These are phyloP conservation scores for Andrena bucephala DNA, from an alignment of 2,888 invertebrate genomes.

Conservation along the genomic window DNA sequence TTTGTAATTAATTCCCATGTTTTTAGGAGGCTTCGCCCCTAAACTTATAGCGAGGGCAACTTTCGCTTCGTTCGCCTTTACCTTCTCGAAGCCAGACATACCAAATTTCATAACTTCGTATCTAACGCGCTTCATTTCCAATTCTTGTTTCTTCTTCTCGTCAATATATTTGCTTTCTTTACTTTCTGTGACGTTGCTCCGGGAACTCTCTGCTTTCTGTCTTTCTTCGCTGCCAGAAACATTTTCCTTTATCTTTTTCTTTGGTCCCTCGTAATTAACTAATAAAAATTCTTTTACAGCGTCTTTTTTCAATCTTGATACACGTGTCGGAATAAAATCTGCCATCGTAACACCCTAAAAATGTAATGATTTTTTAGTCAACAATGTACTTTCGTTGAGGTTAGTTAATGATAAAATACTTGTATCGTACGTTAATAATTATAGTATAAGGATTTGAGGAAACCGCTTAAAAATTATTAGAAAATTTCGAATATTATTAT, in stretches of 20 bases:
- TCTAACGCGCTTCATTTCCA: constrained; percentile 91
- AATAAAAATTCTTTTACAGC: constrained; percentile 64
- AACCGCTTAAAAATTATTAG: not conserved
- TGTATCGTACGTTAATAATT: not conserved
- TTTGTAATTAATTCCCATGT: constrained; percentile 90
- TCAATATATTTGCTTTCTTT: constrained; percentile 43
- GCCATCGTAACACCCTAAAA: constrained; percentile 70
- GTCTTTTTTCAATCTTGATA: constrained; percentile 65
- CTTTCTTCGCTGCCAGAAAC: constrained; percentile 1
- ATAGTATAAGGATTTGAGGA: not conserved
- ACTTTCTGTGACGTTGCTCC: not conserved
- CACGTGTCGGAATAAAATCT: constrained; percentile 78
- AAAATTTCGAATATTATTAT: not conserved
- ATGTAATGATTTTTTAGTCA: not conserved
- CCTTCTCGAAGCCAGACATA: constrained; percentile 90
- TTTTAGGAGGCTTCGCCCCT: constrained; percentile 93
- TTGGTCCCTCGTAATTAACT: constrained; percentile 70
- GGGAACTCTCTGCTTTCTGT: not conserved
- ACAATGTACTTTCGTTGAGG: not conserved
- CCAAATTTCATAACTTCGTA: constrained; percentile 95
- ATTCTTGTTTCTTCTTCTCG: constrained; percentile 84
- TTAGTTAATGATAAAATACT: not conserved
- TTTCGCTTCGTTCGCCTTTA: constrained; percentile 92
- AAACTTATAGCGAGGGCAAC: constrained; percentile 91
- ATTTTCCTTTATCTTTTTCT: constrained; percentile 55